A percentile compares a stretch with the other conserved stretches of the same genome.
Evolutionary conservation across 2,888 invertebrate genomes (phyloP).

Genomic region (Machimus rusticus): DNA sequence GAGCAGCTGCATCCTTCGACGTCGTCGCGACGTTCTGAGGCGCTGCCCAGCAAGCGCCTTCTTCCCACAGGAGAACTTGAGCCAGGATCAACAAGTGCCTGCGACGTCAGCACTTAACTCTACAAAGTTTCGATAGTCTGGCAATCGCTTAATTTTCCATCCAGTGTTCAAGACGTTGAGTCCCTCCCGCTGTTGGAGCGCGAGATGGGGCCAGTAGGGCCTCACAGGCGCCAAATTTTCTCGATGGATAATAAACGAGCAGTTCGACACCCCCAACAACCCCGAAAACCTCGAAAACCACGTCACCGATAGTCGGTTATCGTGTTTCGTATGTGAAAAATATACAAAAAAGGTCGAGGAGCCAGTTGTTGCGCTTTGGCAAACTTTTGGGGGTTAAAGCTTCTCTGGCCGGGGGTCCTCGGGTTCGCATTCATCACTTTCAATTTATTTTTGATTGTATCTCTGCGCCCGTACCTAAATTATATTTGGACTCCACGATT

Average conservation of each 20-base stretch:
- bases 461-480: background rate
- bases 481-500: background rate
- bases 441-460: slow-evolving; percentile 19
- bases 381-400: slow-evolving; percentile 1
- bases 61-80: background rate
- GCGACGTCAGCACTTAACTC: background rate
- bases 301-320: background rate
- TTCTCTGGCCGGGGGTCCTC: background rate
- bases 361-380: slow-evolving; percentile 14
- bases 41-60: background rate
- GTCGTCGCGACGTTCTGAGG: background rate
- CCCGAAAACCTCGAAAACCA: background rate
- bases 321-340: background rate
- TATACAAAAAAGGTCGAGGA: background rate
- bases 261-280: background rate
- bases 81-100: background rate
- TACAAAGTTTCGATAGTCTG: background rate
- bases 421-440: background rate
- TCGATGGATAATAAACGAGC: background rate
- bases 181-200: background rate
- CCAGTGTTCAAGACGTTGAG: background rate
- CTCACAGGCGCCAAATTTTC: slow-evolving; percentile 3
- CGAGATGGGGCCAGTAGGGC: background rate
- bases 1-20: background rate
- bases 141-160: slow-evolving; percentile 7